Evolutionary conservation across 2,113 vertebrate species (phyloP).

Genomic region (Channa maculata): DNA sequence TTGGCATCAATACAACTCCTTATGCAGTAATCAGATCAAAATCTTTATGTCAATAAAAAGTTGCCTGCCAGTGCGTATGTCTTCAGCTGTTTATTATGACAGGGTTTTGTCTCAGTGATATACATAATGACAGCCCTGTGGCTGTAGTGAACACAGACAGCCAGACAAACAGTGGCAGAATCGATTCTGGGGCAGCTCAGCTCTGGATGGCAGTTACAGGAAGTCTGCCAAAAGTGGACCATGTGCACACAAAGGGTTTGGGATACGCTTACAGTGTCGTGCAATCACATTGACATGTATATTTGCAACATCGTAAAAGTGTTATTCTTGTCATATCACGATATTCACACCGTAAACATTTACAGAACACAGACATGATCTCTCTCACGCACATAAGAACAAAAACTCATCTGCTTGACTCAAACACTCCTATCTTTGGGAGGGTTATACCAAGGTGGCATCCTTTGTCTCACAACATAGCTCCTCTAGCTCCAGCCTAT

Average conservation of each 20-base stretch:
- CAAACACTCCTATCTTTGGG: conserved; percentile 29
- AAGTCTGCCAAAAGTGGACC: conserved; percentile 18
- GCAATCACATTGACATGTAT: not conserved
- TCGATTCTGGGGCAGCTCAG: conserved; percentile 40
- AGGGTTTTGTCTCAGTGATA: conserved; percentile 22
- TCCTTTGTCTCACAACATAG: conserved; percentile 36
- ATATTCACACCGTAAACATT: conserved; percentile 28
- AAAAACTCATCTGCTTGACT: not conserved
- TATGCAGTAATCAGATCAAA: conserved; percentile 24
- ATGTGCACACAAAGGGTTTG: conserved; percentile 16
- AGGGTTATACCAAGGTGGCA: conserved; percentile 29
- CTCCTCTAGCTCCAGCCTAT: conserved; percentile 45
- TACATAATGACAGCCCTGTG: conserved; percentile 26
- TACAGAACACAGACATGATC: not conserved
- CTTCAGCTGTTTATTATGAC: conserved; percentile 31
- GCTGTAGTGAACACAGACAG: conserved; percentile 39
- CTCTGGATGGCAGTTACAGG: conserved; percentile 31
- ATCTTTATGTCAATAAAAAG: conserved; percentile 13
- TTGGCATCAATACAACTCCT: not conserved
- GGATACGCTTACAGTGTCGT: not conserved
- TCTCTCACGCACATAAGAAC: conserved; percentile 16
- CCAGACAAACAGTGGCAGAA: conserved; percentile 54
- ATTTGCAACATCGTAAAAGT: not conserved
- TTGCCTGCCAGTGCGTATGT: conserved; percentile 13
- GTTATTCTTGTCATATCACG: conserved; percentile 8